Base-by-base conservation (phyloP, 2,113 vertebrate genomes). In the Xyrauchen texanus region DNA sequence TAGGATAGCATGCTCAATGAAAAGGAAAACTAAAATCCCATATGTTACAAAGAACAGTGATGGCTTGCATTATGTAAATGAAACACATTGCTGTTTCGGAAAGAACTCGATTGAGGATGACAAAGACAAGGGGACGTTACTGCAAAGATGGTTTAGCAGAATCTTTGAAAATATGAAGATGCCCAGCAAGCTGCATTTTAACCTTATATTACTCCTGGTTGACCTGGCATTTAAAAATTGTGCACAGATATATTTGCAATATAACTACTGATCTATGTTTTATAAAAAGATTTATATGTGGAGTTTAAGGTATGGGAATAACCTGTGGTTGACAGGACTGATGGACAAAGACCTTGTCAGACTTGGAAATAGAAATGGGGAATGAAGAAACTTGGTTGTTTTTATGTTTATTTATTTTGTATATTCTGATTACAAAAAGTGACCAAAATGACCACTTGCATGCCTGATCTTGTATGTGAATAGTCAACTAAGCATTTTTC, bases 1-100 rank as follows among this genome's bases (percentile, higher is more conserved):
- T 88, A 88, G 69, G 88, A 85, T 92, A 91, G 88, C 83, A 87
- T 88, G 92, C 91, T 91, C 91, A 88, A 89, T 44, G 69, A 84
- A 85, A 85, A 85, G 65, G 77, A 85, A 76, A 44, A 84, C 77
- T 75, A 80, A 81, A 82, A 71, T 51, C 16, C 64, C 47, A 85
- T 53, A 81, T 82, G 83, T 73, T 70, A 70, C 77, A 85, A 88
- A 81, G 66, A 81, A 77, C 79, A 71, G 51, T 82, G 74, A 83
- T 75, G 67, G 82, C 72, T 77, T 65, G 76, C 66, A 81, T 79
- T 62, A 61, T 63, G 57, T 79, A 80, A 46, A 45, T 45, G 57
- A 79, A 70, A 81, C n/a, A 65, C 15, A 60, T 0, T 60, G 53
- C 58, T 61, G 79, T 66, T 70, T 42, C n/a, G 55, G 16, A 58